Evolutionary conservation across 2,797 vertebrate species (phyloP).

Genomic region (Cyprinodon diabolis): DNA sequence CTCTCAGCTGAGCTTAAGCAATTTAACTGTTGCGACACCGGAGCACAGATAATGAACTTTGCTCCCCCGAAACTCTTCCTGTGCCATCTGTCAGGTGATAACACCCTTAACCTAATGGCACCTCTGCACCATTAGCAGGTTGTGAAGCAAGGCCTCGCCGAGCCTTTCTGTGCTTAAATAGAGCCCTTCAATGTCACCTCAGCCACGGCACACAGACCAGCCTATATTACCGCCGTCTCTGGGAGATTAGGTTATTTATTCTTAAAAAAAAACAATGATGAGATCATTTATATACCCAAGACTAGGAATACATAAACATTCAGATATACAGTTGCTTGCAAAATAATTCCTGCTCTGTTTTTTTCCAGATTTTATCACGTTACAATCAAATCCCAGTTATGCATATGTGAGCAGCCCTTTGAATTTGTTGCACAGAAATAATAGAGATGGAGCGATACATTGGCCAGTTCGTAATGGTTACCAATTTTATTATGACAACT

Average conservation of each 20-base stretch:
- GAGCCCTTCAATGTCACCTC: slow-evolving; percentile 65
- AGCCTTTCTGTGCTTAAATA: slow-evolving; percentile 40
- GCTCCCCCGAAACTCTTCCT: slow-evolving; percentile 41
- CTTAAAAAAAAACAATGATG: slow-evolving; percentile 36
- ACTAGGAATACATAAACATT: not conserved
- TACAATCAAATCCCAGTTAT: not conserved
- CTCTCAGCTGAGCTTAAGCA: slow-evolving; percentile 1
- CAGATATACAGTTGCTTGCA: too few relatives aligned
- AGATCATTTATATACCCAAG: slow-evolving; percentile 23
- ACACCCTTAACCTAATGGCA: slow-evolving; percentile 55
- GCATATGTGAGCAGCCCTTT: not conserved
- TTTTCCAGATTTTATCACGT: not conserved
- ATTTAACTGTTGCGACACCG: slow-evolving; percentile 30
- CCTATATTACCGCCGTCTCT: slow-evolving; percentile 62
- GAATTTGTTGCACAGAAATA: not conserved
- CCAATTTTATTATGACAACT: too few relatives aligned
- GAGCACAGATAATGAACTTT: slow-evolving; percentile 41
- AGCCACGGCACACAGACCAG: slow-evolving; percentile 49
- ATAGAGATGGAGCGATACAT: too few relatives aligned
- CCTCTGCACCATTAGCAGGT: slow-evolving; percentile 68
- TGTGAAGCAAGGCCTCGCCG: slow-evolving; percentile 56
- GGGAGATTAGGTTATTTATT: slow-evolving; percentile 56
- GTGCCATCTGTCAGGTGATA: slow-evolving; percentile 73
- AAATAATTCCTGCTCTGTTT: not conserved
- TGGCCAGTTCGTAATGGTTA: too few relatives aligned